These are phyloP conservation scores for Colaptes auratus DNA, from an alignment of 2,113 vertebrate species.

Conservation along the genomic window DNA sequence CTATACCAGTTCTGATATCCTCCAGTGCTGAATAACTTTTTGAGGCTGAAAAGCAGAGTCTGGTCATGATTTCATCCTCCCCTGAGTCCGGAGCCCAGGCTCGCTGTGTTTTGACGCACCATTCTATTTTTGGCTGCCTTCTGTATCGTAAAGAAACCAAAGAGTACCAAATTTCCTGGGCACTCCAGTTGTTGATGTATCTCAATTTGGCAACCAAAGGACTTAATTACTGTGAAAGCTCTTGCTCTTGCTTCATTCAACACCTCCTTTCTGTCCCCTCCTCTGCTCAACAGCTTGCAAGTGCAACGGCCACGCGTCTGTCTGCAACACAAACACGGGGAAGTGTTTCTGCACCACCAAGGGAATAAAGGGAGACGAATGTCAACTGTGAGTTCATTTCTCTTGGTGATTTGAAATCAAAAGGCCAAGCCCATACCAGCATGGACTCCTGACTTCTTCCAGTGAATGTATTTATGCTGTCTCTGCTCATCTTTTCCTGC, in stretches of 20 bases:
- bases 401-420: neutral
- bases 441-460: neutral
- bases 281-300: slow-evolving; percentile 86
- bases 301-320: slow-evolving; percentile 94
- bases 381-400: slow-evolving; percentile 90
- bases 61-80: neutral
- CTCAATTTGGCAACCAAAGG: neutral
- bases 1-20: neutral
- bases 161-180: neutral
- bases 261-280: neutral
- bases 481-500: neutral
- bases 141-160: neutral
- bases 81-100: neutral
- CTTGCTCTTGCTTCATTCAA: neutral
- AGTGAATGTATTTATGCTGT: neutral
- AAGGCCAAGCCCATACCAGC: accelerated
- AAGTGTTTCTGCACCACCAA: slow-evolving; percentile 99
- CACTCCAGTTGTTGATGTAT: neutral
- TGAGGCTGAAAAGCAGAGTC: neutral
- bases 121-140: neutral
- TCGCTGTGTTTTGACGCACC: accelerated
- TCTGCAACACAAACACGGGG: slow-evolving; percentile 93
- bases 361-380: slow-evolving; percentile 97
- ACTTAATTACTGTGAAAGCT: neutral
- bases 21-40: neutral